These are phyloP conservation scores for Climacteris rufus DNA, from an alignment of 2,113 vertebrate species.

Conservation along the genomic window DNA sequence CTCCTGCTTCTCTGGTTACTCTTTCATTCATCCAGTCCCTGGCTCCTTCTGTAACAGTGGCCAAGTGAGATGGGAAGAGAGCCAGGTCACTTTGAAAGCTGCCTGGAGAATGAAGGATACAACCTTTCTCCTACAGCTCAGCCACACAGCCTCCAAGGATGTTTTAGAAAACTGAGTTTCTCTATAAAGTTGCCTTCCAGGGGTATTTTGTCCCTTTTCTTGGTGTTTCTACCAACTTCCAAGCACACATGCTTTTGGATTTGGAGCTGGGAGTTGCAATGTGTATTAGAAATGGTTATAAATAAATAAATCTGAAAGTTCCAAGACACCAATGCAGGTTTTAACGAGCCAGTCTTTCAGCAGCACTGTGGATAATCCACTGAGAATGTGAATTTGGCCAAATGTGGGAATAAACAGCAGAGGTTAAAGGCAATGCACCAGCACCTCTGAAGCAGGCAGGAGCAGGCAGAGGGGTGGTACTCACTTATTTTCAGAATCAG, in stretches of 20 bases:
- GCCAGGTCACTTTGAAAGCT: not conserved
- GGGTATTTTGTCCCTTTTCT: not conserved
- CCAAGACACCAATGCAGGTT: not conserved
- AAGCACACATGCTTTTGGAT: not conserved
- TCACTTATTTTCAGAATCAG: conserved; percentile 98
- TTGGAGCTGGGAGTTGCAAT: not conserved
- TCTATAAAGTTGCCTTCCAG: not conserved
- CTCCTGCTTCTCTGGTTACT: not conserved
- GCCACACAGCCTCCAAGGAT: not conserved
- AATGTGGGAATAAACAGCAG: not conserved
- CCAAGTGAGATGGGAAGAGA: not conserved
- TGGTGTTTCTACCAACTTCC: too few species aligned
- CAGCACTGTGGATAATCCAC: not conserved
- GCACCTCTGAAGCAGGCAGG: not conserved
- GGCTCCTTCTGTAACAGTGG: not conserved
- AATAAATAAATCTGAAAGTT: not conserved
- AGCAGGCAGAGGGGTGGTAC: not conserved
- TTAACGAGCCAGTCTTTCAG: not conserved
- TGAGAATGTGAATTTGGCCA: not conserved
- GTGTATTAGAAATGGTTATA: not conserved
- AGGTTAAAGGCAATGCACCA: not conserved
- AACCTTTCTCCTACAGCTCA: not conserved
- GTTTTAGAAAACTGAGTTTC: not conserved
- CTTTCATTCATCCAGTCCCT: not conserved
- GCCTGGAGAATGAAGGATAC: not conserved